Base-by-base conservation (phyloP, 2,888 invertebrate species). In the Euplagia quadripunctaria region DNA sequence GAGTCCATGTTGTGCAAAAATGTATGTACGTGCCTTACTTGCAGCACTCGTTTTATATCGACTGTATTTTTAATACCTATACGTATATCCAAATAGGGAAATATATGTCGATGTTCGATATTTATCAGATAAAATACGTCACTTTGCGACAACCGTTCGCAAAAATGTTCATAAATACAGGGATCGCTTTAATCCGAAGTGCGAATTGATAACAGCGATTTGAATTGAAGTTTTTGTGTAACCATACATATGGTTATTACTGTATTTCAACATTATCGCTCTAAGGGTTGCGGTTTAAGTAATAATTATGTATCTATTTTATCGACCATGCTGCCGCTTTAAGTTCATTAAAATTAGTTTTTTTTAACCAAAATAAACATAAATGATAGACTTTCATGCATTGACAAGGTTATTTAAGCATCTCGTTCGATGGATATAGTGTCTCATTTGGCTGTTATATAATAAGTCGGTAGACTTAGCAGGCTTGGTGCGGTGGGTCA, bases 181-280 rank as follows among this genome's bases (percentile, higher is more conserved):
- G 76, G 82, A 85, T 85, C 80, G 84, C 81, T 85, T 85, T 82
- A 83, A 84, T 85, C 82, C 80, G 87, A 89, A 88, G 88, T 86
- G 87, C 84, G 85, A 90, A 93, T 93, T 91, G 91, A 92, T 92
- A 90, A 90, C 90, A 86, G 88, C 88, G 89, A 90, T 91, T 86
- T 89, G 82, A 77, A 79, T 58, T 20, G 11, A 58, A 12, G 20
- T 20, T 12, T 58, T 58, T 20, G 20, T 11, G 20, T 8, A 8
- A 55, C 20, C 12, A 20, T 0, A 20, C 20, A n/a, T 20, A 58
- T 0, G n/a, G 1, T 20, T 20, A 20, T 58, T 11, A 58, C 11
- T 55, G n/a, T 58, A 20, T 20, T 58, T 11, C n/a, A 20, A 11
- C 11, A 58, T 12, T 12, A 58, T 9, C 31, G 8, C 9, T 20